These are phyloP conservation scores for Pachypanchax playfairii DNA, from an alignment of 2,113 vertebrate genomes.

Conservation along the genomic window DNA sequence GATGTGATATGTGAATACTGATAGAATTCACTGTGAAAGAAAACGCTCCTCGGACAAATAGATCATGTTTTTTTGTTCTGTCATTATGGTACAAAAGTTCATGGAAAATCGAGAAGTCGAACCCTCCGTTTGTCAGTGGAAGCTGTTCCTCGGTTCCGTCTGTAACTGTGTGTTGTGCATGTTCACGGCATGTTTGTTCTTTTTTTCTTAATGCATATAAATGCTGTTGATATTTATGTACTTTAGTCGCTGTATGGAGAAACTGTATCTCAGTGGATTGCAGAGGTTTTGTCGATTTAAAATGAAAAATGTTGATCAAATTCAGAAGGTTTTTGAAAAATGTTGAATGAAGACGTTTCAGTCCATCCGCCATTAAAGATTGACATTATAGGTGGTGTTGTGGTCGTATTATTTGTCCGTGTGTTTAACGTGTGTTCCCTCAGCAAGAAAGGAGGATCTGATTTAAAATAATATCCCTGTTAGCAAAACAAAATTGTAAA, in stretches of 20 bases:
- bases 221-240: conserved; percentile 75
- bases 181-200: conserved; percentile 67
- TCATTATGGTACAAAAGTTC: conserved; percentile 51
- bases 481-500: no score
- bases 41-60: conserved; percentile 40
- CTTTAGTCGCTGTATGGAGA: conserved; percentile 74
- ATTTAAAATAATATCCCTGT: no score
- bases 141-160: conserved; percentile 43
- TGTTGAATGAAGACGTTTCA: conserved; percentile 74
- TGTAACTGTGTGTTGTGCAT: conserved; percentile 70
- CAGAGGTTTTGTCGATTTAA: conserved; percentile 67
- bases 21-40: conserved; percentile 75
- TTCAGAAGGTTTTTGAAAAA: conserved; percentile 71
- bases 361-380: conserved; percentile 76
- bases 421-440: background rate
- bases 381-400: conserved; percentile 54
- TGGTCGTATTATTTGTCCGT: conserved; percentile 12
- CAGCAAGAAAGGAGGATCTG: no score
- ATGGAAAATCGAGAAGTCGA: conserved; percentile 28
- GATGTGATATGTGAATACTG: conserved; percentile 62
- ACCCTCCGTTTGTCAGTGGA: conserved; percentile 27
- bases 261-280: conserved; percentile 72
- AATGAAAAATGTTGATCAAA: conserved; percentile 59
- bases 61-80: conserved; percentile 35
- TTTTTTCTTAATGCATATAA: conserved; percentile 64